Evolutionary conservation across 2,888 invertebrate species (phyloP).

Genomic region (Tiphia femorata): DNA sequence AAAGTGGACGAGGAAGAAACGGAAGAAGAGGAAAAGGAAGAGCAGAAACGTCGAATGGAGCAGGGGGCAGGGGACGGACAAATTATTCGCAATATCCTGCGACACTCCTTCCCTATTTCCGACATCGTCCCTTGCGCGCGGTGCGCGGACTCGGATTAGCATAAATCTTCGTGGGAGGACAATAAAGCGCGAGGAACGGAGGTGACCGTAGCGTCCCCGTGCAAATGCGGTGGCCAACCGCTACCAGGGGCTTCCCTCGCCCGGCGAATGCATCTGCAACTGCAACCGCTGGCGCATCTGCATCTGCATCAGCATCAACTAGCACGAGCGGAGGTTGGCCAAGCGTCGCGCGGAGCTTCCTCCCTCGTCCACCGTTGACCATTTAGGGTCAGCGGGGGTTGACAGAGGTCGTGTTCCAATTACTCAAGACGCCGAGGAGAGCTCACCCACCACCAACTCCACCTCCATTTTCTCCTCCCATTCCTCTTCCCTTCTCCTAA

Average conservation of each 20-base stretch:
- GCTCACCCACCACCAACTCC: conserved; percentile 57
- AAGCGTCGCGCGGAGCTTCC: conserved; percentile 30
- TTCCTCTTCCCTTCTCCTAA: too few species aligned
- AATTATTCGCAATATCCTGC: conserved; percentile 47
- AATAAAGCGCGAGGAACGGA: conserved; percentile 50
- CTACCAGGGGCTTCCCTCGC: too few species aligned
- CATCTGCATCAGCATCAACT: too few species aligned
- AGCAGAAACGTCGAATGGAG: conserved; percentile 21
- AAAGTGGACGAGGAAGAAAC: conserved; percentile 7
- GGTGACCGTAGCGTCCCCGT: too few species aligned
- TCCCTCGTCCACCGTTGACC: conserved; percentile 54
- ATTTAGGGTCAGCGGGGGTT: conserved; percentile 65
- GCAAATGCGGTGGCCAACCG: too few species aligned
- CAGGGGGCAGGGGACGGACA: conserved; percentile 24
- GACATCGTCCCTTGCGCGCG: conserved; percentile 42
- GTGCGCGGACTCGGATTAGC: conserved; percentile 51
- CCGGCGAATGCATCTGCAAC: too few species aligned
- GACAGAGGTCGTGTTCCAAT: conserved; percentile 66
- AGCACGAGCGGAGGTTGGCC: too few species aligned
- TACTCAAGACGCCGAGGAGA: conserved; percentile 60
- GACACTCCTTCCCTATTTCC: conserved; percentile 48
- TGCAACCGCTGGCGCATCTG: too few species aligned
- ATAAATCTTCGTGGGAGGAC: conserved; percentile 63
- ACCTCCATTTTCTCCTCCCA: too few species aligned
- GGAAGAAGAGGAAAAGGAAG: not conserved